Evolutionary conservation across 2,888 invertebrate genomes (phyloP), one percentile per base, ranked within the genome.

Genomic region (Vesta saturnalis): DNA sequence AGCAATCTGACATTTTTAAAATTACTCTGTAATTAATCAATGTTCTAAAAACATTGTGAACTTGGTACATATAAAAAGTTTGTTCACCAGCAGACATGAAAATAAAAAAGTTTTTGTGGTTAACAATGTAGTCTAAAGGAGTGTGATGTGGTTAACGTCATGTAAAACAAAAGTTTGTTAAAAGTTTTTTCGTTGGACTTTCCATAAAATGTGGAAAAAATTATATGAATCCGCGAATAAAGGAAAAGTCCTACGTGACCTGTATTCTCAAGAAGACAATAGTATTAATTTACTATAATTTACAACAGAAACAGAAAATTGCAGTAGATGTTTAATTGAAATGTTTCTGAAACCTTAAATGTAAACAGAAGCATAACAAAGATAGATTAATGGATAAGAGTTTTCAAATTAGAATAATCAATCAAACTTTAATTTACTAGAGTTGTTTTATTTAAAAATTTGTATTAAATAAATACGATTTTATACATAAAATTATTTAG

Each of bases 211-310:
- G 12, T 6, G n/a, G 39, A n/a, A 39, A 39, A 39, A 39, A 39
- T 39, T 39, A 39, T 39, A 39, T 39, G 3, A 39, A 39, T n/a
- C 3, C 39, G 8, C 39, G n/a, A n/a, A 39, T 8, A 39, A 39
- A 39, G 39, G n/a, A 39, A 39, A 39, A 6, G 39, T n/a, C 39
- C 39, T 39, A 39, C 39, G 39, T 39, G 39, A 39, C 39, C 39
- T 39, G 39, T 39, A 12, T 39, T 39, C 39, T 39, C 12, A n/a
- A 39, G 39, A 39, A 39, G n/a, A 39, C 10, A 39, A 39, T 39
- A 39, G 39, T 39, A 39, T 39, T 39, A 39, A 39, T n/a, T 39
- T 39, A 39, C 39, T n/a, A 39, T 39, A 39, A 39, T 39, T 39
- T 39, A 6, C n/a, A n/a, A 39, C 8, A 39, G 8, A 10, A 2